A percentile compares a stretch with the other conserved stretches of the same genome.
These are phyloP conservation scores for Oreochromis tanganicae DNA, from an alignment of 2,113 vertebrate genomes.

Conservation along the genomic window DNA sequence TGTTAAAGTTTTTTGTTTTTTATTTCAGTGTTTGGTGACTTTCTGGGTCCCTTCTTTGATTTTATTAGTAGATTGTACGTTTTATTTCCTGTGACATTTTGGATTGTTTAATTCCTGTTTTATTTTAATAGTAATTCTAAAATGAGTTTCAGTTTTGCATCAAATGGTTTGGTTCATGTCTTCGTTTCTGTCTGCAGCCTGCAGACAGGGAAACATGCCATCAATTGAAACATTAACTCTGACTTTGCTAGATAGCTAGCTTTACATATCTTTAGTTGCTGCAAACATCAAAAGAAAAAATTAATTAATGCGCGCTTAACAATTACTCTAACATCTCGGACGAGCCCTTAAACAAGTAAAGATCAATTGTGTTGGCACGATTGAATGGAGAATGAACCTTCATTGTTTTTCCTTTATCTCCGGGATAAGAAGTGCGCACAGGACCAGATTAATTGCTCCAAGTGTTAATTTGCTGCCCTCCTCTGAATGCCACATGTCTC, in stretches of 20 bases:
- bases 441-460: conserved; percentile 54
- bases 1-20: not conserved
- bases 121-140: not conserved
- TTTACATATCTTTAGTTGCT: not conserved
- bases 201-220: not conserved
- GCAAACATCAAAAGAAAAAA: not conserved
- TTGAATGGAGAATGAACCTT: conserved; percentile 1
- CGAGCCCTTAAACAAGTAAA: not conserved
- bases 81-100: not conserved
- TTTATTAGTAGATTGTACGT: not conserved
- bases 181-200: not conserved
- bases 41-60: not conserved
- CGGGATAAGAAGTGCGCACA: not conserved
- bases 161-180: not conserved
- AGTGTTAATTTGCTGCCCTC: conserved; percentile 48
- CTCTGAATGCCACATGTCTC: conserved; percentile 28
- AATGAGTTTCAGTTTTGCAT: not conserved
- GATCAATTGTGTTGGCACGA: not conserved
- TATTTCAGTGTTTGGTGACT: not conserved
- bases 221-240: not conserved
- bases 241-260: not conserved
- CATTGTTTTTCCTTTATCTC: conserved; percentile 3
- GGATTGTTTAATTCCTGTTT: not conserved
- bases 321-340: not conserved
- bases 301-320: not conserved